Base-by-base conservation (phyloP, 2,888 invertebrate genomes). In the Acleris emargana region DNA sequence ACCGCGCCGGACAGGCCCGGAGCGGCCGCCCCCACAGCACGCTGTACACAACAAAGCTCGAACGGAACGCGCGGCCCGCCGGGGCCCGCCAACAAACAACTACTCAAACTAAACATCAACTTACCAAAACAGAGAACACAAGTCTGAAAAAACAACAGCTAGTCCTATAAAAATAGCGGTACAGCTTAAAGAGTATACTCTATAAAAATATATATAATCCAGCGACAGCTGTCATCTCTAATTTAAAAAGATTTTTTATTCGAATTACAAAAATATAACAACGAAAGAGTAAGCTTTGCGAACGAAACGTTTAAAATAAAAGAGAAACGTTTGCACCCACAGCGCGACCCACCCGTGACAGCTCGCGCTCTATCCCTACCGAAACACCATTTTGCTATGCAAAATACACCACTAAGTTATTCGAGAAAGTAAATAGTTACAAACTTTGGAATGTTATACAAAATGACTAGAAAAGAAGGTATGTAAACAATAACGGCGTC, bases 161-260 rank as follows among this genome's bases (percentile, higher is more conserved):
- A 89, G 77, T 81, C 74, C 89, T 91, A 91, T 89, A 91, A 91
- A 91, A 91, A 91, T 91, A 91, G 89, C 89, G 85, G 89, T 87
- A 88, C 81, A 91, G 91, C 89, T 86, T 86, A 87, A 80, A 84
- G 83, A 89, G 88, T 89, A 87, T 83, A 88, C 86, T 86, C 84
- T 91, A 89, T 91, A 92, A 91, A 91, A 91, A 91, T 89, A 91
- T 91, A 90, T 88, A 88, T 87, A 83, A 82, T 78, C 72, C 91
- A 91, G 90, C 91, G 76, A 79, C 73, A 77, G 88, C 90, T 86
- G 89, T 80, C 72, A 83, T 89, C 86, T 89, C 87, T 91, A 88
- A 88, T 87, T 88, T 86, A 83, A 87, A 87, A 83, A 76, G 74
- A 79, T 84, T 81, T 82, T 55, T 82, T 55, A 64, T 84, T 83